Conservation (phyloP, 2,113 vertebrate genomes). For the Hyperopisus bebe region DNA sequence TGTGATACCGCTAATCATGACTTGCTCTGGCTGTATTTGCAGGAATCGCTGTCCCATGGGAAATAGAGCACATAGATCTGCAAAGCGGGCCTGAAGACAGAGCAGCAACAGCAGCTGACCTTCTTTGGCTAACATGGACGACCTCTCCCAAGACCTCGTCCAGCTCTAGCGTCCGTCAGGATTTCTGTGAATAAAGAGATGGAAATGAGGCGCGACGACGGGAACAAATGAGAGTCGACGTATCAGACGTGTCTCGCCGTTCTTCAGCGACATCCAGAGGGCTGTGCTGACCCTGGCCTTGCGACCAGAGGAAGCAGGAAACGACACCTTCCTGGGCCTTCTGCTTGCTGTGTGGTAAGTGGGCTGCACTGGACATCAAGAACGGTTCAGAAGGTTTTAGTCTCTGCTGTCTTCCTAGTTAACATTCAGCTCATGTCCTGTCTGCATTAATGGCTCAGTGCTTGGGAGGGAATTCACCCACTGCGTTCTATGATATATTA, state of each 20-base stretch:
- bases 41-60: neutral
- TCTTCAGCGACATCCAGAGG: slow-evolving; percentile 53
- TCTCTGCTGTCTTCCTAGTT: neutral
- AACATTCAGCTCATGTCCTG: neutral
- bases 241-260: slow-evolving; percentile 50
- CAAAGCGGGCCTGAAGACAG: neutral
- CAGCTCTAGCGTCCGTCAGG: slow-evolving; percentile 45
- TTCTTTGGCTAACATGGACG: slow-evolving; percentile 29
- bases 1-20: neutral
- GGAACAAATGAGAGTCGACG: slow-evolving; percentile 53
- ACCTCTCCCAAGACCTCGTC: slow-evolving; percentile 25
- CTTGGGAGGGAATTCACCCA: neutral
- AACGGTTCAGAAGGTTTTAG: neutral
- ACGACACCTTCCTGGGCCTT: slow-evolving; percentile 41
- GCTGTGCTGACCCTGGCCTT: slow-evolving; percentile 41
- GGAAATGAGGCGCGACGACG: slow-evolving; percentile 54
- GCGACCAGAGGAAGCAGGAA: slow-evolving; percentile 33
- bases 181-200: slow-evolving; percentile 50
- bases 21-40: neutral
- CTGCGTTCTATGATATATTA: neutral
- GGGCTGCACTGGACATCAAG: neutral
- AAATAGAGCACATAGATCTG: neutral
- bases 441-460: neutral
- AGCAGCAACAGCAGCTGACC: neutral
- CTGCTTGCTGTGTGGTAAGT: slow-evolving; percentile 46